Conservation (phyloP, 2,113 vertebrate species). For the Chitala chitala region DNA sequence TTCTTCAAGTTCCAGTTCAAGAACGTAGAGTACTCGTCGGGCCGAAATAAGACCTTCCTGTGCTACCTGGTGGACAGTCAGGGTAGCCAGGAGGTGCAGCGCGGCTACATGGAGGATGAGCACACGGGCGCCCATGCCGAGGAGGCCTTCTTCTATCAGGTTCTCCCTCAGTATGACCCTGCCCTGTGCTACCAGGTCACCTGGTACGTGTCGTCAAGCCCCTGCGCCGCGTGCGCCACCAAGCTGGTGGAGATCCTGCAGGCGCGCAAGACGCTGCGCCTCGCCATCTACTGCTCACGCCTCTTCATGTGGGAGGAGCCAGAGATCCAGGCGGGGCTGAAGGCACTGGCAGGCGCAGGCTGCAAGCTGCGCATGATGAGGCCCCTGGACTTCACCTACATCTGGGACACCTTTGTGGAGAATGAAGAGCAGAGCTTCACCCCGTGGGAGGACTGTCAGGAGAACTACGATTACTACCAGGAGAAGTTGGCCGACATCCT, state of each 20-base stretch:
- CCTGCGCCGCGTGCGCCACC: constrained; percentile 73
- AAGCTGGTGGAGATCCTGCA: constrained; percentile 65
- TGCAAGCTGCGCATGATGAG: constrained; percentile 81
- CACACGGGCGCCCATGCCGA: constrained; percentile 80
- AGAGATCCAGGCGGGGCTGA: constrained; percentile 74
- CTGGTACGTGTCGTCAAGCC: constrained; percentile 91
- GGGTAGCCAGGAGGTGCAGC: constrained; percentile 64
- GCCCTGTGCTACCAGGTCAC: constrained; percentile 68
- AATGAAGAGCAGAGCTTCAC: constrained; percentile 66
- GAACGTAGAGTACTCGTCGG: constrained; percentile 94
- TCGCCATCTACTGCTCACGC: constrained; percentile 78
- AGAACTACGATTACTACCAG: constrained; percentile 70
- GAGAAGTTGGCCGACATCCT: constrained; percentile 69
- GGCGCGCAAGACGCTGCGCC: constrained; percentile 68
- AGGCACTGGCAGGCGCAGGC: constrained; percentile 55
- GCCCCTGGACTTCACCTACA: constrained; percentile 70
- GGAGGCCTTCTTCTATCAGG: constrained; percentile 83
- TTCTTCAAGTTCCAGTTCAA: constrained; percentile 97
- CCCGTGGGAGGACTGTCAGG: constrained; percentile 78
- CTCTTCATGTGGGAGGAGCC: constrained; percentile 90
- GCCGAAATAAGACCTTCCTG: constrained; percentile 92
- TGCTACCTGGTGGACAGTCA: constrained; percentile 82
- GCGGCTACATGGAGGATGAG: constrained; percentile 90
- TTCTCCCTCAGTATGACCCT: constrained; percentile 68
- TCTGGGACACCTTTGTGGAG: constrained; percentile 77